Evolutionary conservation across 2,113 vertebrate genomes (phyloP).

Genomic region (Solea solea): DNA sequence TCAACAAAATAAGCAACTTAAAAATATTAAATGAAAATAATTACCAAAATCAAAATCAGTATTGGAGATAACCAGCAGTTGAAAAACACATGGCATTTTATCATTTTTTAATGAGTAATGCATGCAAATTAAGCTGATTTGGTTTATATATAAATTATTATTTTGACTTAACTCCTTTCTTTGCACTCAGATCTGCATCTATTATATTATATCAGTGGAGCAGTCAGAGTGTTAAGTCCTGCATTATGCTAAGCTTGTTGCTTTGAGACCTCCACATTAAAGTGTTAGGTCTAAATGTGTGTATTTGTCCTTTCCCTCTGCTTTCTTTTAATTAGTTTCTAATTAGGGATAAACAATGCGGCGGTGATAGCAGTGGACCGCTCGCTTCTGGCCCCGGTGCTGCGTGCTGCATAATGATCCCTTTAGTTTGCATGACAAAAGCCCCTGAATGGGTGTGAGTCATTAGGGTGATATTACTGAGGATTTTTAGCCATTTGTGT

Average conservation of each 20-base stretch:
- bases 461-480: conserved; percentile 63
- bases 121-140: too few species aligned
- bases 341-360: conserved; percentile 76
- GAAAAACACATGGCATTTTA: background rate
- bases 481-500: conserved; percentile 67
- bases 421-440: conserved; percentile 77
- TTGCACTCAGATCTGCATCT: too few species aligned
- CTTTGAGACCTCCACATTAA: conserved; percentile 63
- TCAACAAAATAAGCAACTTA: background rate
- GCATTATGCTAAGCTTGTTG: conserved; percentile 61
- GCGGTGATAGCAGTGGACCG: conserved; percentile 45
- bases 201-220: too few species aligned
- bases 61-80: too few species aligned
- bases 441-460: conserved; percentile 53
- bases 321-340: conserved; percentile 80
- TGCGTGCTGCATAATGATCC: conserved; percentile 69
- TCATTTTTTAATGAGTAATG: too few species aligned
- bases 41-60: background rate
- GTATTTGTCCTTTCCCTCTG: conserved; percentile 64
- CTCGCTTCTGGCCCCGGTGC: conserved; percentile 49
- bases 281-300: conserved; percentile 58
- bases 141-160: too few species aligned
- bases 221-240: conserved; percentile 14
- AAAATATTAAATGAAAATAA: background rate
- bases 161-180: too few species aligned